Percentiles rank a stretch among this genome's conserved stretches.
Evolutionary conservation across 2,113 vertebrate genomes (phyloP).

Genomic region (Chloropsis cyanopogon): DNA sequence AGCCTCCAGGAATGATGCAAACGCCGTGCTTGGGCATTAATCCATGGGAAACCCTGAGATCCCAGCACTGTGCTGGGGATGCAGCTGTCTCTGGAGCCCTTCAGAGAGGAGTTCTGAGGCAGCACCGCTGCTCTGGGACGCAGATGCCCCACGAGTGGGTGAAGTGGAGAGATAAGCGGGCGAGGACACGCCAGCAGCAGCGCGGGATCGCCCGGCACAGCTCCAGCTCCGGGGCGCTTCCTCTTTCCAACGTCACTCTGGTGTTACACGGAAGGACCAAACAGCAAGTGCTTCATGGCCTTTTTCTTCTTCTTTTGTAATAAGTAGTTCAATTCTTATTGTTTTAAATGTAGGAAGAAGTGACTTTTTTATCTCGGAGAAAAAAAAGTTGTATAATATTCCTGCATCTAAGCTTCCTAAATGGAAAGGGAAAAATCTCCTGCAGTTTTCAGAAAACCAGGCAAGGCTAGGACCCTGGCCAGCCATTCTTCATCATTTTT

Average conservation of each 20-base stretch:
- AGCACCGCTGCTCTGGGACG: background rate
- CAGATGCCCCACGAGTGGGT: background rate
- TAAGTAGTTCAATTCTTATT: background rate
- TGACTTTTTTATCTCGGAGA: background rate
- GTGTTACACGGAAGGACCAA: background rate
- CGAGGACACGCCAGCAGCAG: background rate
- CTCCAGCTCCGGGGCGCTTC: background rate
- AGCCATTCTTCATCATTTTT: background rate
- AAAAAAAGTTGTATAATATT: background rate
- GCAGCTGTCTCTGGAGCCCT: background rate
- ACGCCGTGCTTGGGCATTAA: background rate
- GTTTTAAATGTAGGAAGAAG: background rate
- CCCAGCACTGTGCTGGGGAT: fast-evolving
- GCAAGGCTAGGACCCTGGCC: background rate
- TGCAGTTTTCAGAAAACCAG: background rate
- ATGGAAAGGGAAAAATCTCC: background rate
- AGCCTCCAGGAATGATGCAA: background rate
- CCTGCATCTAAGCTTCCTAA: background rate
- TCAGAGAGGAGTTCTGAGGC: background rate
- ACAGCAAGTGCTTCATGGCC: background rate
- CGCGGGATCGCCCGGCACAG: fast-evolving
- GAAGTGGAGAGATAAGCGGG: background rate
- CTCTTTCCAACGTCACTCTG: background rate
- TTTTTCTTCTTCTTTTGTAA: too few species aligned
- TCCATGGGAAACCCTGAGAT: fast-evolving